Evolutionary conservation across 2,797 vertebrate species (phyloP), one percentile per base, ranked within the genome.

Genomic region (Euphonia xanthogaster): DNA sequence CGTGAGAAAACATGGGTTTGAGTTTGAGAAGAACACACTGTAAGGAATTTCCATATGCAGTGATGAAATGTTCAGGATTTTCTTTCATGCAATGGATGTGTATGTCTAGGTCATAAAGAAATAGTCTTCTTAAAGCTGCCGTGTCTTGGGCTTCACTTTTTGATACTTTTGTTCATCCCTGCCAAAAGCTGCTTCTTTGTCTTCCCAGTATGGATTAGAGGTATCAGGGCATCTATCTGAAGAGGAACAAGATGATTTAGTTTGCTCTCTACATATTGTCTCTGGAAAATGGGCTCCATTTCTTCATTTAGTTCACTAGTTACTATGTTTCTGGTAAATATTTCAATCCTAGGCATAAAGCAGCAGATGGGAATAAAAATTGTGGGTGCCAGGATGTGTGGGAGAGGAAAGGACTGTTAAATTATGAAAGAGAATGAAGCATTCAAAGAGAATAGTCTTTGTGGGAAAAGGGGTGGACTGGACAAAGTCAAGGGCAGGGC

Each of bases 271-370:
- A 19, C 72, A n/a, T 92, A 93, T 90, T 95, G 72, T 94, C 75
- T 66, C 72, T 88, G 61, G 84, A 83, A 96, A 95, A 94, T 86
- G 92, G 94, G 95, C 91, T 93, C 85, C 72, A 90, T 94, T 93
- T 92, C 78, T 96, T 95, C 94, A 95, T 96, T 97, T 96, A 93
- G 91, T 95, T 96, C 95, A 88, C 94, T 96, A 95, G 89, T 97
- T 96, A 92, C 92, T 95, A 88, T 96, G 95, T 95, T 97, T 96
- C 95, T 96, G 92, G 94, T 96, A 97, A 96, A 94, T 95, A 93
- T 97, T 97, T 96, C 93, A 96, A 84, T 95, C 79, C 94, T 81
- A 90, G 93, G 95, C 96, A 96, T 94, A 96, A 96, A 97, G 96
- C 94, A 95, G 89, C 96, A 96, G 96, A 97, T 97, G 96, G 91